Conservation (phyloP, 2,113 vertebrate species). For the Calyptomena viridis region DNA sequence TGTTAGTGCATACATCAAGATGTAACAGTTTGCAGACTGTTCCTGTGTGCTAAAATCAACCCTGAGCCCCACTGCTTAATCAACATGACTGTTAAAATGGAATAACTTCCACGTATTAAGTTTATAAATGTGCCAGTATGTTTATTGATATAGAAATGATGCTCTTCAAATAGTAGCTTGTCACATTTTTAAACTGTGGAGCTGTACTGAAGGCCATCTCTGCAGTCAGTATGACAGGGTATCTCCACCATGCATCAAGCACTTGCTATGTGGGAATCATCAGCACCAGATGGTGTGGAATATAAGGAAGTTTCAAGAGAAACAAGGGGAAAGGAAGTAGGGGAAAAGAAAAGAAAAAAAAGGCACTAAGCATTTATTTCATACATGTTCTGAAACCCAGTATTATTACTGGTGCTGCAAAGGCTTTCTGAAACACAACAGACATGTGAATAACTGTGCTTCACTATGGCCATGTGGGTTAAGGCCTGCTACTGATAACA, state of each 20-base stretch:
- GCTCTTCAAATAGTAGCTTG: neutral
- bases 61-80: neutral
- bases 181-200: neutral
- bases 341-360: neutral
- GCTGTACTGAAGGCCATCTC: neutral
- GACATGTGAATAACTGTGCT: neutral
- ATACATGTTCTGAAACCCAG: neutral
- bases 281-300: constrained; percentile 1
- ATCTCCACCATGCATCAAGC: neutral
- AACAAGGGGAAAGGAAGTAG: neutral
- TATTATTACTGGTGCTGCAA: neutral
- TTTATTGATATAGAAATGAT: neutral
- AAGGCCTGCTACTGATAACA: neutral
- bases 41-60: neutral
- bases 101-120: neutral
- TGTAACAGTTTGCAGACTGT: neutral
- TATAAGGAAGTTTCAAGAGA: neutral
- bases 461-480: neutral
- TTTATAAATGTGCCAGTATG: neutral
- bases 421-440: neutral
- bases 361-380: neutral
- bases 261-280: constrained; percentile 2
- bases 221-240: neutral
- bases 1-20: neutral
- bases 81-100: neutral